A percentile compares a stretch with the other conserved stretches of the same genome.
phyloP scores from a whole-genome alignment of 2,888 invertebrate genomes.

The Helobdella robusta region DNA sequence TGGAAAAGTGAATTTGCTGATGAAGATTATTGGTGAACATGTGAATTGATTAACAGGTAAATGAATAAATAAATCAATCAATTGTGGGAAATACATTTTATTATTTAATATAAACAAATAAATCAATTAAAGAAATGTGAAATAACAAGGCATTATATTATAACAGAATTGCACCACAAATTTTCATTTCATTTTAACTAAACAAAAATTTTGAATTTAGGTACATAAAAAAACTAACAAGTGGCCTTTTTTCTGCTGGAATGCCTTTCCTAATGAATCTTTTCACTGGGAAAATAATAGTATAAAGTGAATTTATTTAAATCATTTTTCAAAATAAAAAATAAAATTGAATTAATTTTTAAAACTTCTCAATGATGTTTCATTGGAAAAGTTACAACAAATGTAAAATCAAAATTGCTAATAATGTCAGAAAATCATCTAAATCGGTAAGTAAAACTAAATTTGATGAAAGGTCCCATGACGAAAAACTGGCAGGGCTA shows the following conservation, averaged over 20 bases:
- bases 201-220: no score
- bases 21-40: neutral
- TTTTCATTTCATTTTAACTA: no score
- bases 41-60: neutral
- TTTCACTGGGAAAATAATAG: constrained; percentile 56
- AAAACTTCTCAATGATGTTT: no score
- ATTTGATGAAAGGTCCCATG: no score
- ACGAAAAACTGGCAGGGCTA: no score
- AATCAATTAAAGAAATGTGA: neutral
- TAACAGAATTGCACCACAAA: no score
- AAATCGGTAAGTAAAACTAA: no score
- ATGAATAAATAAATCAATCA: neutral
- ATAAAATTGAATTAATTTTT: neutral
- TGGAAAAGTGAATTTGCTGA: neutral
- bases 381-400: no score
- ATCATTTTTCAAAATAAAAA: constrained; percentile 5
- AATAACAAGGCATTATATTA: neutral
- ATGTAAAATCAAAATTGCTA: no score
- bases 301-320: constrained; percentile 11
- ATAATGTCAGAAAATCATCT: no score
- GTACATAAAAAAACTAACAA: constrained; percentile 27
- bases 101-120: neutral
- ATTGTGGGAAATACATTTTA: neutral
- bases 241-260: constrained; percentile 58
- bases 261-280: constrained; percentile 84